Evolutionary conservation across 2,797 vertebrate species (phyloP).

Genomic region (Oreonectes daqikongensis): DNA sequence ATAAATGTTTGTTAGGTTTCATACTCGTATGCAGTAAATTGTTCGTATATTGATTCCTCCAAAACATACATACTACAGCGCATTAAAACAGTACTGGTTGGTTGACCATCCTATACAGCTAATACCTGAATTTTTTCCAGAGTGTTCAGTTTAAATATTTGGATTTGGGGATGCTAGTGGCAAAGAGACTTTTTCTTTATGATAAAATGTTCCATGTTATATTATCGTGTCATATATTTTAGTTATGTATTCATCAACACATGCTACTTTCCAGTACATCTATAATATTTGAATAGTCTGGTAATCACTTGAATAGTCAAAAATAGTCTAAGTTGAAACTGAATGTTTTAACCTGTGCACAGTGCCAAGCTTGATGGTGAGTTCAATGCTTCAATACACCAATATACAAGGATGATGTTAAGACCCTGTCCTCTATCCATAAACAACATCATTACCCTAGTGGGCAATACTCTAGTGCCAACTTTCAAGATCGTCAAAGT

Average conservation of each 20-base stretch:
- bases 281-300: neutral
- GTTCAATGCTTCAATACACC: neutral
- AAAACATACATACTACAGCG: too few relatives aligned
- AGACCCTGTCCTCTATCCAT: neutral
- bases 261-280: too few relatives aligned
- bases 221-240: too few relatives aligned
- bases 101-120: too few relatives aligned
- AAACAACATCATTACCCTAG: neutral
- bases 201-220: too few relatives aligned
- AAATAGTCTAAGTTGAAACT: neutral
- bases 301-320: neutral
- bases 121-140: too few relatives aligned
- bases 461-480: slow-evolving; percentile 58
- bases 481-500: slow-evolving; percentile 66
- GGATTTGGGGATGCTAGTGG: too few relatives aligned
- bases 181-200: too few relatives aligned
- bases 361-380: neutral
- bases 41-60: too few relatives aligned
- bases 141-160: too few relatives aligned
- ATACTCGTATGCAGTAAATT: neutral
- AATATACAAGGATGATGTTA: neutral
- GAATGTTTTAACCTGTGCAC: neutral
- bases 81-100: too few relatives aligned
- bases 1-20: neutral
- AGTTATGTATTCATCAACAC: too few relatives aligned